Conservation (phyloP, 2,113 vertebrate genomes). For the Columba livia region DNA sequence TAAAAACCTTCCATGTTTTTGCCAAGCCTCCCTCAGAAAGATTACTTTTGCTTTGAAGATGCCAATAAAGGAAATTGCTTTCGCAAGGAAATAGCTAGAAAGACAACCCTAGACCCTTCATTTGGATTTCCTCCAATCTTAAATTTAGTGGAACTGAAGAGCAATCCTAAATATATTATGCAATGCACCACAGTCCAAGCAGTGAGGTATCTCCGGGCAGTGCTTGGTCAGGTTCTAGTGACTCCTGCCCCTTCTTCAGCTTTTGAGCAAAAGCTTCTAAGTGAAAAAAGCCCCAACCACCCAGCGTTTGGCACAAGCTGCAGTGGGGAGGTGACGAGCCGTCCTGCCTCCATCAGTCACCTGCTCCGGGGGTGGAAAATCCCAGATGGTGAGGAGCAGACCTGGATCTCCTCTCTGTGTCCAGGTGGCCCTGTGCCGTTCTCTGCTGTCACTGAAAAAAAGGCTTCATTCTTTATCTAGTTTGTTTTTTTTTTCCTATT, state of each 20-base stretch:
- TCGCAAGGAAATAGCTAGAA: not conserved
- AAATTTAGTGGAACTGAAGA: not conserved
- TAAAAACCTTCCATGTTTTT: constrained; percentile 50
- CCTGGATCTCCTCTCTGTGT: not conserved
- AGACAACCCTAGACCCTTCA: constrained; percentile 20
- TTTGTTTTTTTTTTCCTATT: not conserved
- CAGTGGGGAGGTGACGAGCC: not conserved
- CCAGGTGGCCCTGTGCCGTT: not conserved
- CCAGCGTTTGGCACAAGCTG: not conserved
- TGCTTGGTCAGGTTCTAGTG: not conserved
- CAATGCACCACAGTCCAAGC: not conserved
- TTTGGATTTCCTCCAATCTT: constrained; percentile 40
- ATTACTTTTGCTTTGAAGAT: constrained; percentile 45
- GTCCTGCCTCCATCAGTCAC: not conserved
- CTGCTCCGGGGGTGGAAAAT: not conserved
- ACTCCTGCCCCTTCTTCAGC: not conserved
- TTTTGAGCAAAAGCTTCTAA: not conserved
- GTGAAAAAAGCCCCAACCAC: no score
- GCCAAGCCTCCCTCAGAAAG: constrained; percentile 35
- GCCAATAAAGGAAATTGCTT: constrained; percentile 63
- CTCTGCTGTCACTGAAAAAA: not conserved
- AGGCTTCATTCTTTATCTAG: not conserved
- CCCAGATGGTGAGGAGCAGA: not conserved
- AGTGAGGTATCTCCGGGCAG: not conserved
- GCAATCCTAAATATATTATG: not conserved